Conservation (phyloP, 2,113 vertebrate genomes). For the Elaphurus davidianus region DNA sequence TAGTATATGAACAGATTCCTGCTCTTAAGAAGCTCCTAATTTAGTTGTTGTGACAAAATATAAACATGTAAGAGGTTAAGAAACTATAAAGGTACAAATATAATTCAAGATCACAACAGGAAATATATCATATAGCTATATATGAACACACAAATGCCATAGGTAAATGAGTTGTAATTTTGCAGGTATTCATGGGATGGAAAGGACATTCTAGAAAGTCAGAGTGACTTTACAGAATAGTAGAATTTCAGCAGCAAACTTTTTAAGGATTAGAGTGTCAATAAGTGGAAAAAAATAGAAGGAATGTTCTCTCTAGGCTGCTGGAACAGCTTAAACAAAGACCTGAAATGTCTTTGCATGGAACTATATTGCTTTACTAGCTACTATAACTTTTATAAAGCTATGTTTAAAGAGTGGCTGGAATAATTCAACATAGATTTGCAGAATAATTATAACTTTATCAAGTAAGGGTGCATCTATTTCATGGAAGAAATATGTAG, state of each 20-base stretch:
- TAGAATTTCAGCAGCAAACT: background rate
- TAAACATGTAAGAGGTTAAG: background rate
- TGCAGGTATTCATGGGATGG: background rate
- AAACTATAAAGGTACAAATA: background rate
- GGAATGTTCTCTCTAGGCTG: background rate
- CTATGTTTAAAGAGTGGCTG: background rate
- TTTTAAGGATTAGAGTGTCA: background rate
- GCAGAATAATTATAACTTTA: background rate
- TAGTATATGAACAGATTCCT: background rate
- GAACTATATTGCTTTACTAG: background rate
- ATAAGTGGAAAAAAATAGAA: background rate
- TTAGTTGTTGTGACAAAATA: slow-evolving; percentile 8
- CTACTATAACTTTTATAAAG: background rate
- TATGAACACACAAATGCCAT: background rate
- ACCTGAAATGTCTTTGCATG: background rate
- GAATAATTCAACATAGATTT: background rate
- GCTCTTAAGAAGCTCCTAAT: background rate
- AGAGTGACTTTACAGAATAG: background rate
- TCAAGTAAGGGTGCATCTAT: background rate
- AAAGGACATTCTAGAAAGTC: background rate
- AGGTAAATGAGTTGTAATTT: background rate
- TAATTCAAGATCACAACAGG: background rate
- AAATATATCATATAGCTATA: background rate
- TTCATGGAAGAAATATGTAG: background rate
- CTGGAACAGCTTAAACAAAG: background rate